Base-by-base conservation (phyloP, 1,140 invertebrate genomes). In the Ceratina japonica region DNA sequence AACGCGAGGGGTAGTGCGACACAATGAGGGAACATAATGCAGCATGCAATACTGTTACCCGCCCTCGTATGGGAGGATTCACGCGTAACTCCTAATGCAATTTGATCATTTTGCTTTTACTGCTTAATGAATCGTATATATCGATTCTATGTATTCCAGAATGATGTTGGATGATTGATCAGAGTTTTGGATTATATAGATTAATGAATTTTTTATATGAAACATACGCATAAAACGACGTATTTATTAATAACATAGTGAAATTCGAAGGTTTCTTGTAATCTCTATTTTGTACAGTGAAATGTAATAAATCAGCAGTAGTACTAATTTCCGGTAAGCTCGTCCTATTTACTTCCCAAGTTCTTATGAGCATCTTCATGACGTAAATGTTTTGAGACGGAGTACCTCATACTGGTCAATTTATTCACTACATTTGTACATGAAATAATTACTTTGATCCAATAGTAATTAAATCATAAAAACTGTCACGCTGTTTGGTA, bases 11-110 rank as follows among this genome's bases (percentile, higher is more conserved):
- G 66, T 61, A 75, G 65, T 64, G 77, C 61, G 79, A 54, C 63
- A 80, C 83, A 86, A 84, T 82, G 83, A 85, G 84, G 71, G 78
- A 79, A 77, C 79, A 87, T 88, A 88, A 88, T 87, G 83, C 78
- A 87, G 68, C 81, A 80, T 75, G 75, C 79, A 22, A 79, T 62
- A 59, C 59, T 49, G 64, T 61, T 10, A 52, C 56, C 61, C 37
- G 63, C 61, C 44, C 68, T 61, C 51, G 64, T 56, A 44, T n/a
- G 75, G 79, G 75, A 73, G 76, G 72, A 63, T 65, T 85, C 61
- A 16, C 54, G 31, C 59, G 44, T 54, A 54, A 77, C 70, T 77
- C 20, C 5, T 16, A 37, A 24, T 44, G 24, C 49, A 49, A 71
- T 63, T 76, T 27, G 18, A 63, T 77, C 44, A 37, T 77, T 52